A percentile compares a stretch with the other conserved stretches of the same genome.
Evolutionary conservation across 2,113 vertebrate species (phyloP).

Genomic region (Dryoscopus gambensis): DNA sequence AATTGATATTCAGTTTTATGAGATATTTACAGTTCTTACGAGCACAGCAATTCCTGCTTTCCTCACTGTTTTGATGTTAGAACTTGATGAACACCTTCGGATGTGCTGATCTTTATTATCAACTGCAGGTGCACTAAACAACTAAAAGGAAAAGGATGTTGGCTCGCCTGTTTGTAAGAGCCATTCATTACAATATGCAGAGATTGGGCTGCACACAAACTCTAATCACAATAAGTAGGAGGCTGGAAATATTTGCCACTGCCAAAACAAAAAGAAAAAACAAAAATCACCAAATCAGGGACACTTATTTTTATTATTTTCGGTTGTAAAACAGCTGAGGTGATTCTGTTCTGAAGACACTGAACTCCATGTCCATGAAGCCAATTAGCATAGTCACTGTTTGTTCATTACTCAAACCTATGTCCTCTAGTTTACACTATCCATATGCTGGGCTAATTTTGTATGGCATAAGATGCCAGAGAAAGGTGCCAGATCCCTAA

Average conservation of each 20-base stretch:
- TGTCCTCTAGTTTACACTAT: conserved; percentile 16
- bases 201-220: neutral
- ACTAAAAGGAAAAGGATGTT: neutral
- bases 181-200: neutral
- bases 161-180: neutral
- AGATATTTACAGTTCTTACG: conserved; percentile 21
- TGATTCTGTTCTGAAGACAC: neutral
- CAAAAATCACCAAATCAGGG: neutral
- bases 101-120: neutral
- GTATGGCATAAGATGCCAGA: neutral
- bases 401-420: conserved; percentile 33
- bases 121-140: neutral
- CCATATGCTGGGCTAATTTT: conserved; percentile 51
- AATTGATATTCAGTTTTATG: neutral
- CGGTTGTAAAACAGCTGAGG: neutral
- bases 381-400: conserved; percentile 28
- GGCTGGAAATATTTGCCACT: neutral
- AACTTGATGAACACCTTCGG: neutral
- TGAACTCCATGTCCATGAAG: neutral
- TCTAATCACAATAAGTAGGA: neutral
- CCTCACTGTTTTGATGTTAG: neutral
- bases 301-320: neutral
- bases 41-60: neutral
- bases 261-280: neutral
- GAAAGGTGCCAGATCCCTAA: conserved; percentile 46